Base-by-base conservation (phyloP, 2,113 vertebrate genomes). In the Cyanistes caeruleus region DNA sequence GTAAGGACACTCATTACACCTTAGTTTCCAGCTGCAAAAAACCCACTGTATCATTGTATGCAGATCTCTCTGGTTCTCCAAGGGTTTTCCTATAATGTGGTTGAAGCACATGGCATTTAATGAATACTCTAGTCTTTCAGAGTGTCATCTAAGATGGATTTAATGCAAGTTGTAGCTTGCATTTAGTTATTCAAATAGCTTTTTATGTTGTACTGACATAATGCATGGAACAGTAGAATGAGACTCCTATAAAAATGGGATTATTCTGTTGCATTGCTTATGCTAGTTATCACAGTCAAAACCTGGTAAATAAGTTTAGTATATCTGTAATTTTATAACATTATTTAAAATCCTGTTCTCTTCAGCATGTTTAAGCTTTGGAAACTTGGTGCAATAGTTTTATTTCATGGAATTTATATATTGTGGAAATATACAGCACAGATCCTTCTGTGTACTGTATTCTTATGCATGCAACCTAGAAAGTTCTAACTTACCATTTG, bases 1-100 rank as follows among this genome's bases (percentile, higher is more conserved):
- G 59, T 56, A 86, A 78, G 37, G 68, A 73, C 21, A 87, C 39
- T 87, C 76, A 82, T 75, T 90, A 21, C 88, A 72, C n/a, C 59
- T 96, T 79, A 76, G 39, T 87, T 95, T 88, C 74, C 70, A 92
- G 39, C 41, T 56, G 28, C 73, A 83, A 87, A 80, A 81, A 74
- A 43, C 5, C 39, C 27, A 46, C 69, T 89, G 17, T 93, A 85
- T 78, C 23, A 52, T 60, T 75, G 18, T 87, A 79, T 80, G 75
- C 56, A 87, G 37, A 22, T 58, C 60, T 48, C 81, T 80, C 78
- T 91, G 78, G 85, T 67, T 28, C 93, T 95, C 33, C 48, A 93
- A 86, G 37, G 37, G 70, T 72, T 89, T 41, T 96, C 27, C 49
- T 69, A 35, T 41, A 74, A 85, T 43, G 30, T 86, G 31, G 21